Evolutionary conservation across 1,140 invertebrate genomes (phyloP).

Genomic region (Melitaea cinxia): DNA sequence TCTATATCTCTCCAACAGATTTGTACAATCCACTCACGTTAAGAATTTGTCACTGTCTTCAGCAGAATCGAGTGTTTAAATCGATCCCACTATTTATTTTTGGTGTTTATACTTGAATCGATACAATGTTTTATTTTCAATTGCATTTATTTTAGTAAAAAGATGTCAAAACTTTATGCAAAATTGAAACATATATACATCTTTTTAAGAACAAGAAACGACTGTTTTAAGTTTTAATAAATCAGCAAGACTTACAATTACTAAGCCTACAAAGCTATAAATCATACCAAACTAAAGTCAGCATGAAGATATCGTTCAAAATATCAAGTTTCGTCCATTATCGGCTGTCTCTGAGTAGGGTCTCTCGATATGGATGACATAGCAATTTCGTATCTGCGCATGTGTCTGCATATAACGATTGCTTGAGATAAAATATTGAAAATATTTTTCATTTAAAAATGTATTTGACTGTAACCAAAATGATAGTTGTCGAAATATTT

Average conservation of each 20-base stretch:
- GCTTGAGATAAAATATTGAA: slow-evolving; percentile 18
- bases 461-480: too few species aligned
- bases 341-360: slow-evolving; percentile 49
- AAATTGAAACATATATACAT: too few species aligned
- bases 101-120: background rate
- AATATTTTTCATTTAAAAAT: too few species aligned
- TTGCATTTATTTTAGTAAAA: too few species aligned
- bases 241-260: background rate
- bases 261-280: background rate
- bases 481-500: too few species aligned
- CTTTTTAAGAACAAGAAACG: background rate
- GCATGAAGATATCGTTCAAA: slow-evolving; percentile 37
- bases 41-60: slow-evolving; percentile 37
- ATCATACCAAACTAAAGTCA: slow-evolving; percentile 31
- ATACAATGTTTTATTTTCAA: too few species aligned
- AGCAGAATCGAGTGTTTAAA: background rate
- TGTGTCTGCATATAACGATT: slow-evolving; percentile 15
- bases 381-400: slow-evolving; percentile 31
- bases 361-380: slow-evolving; percentile 41
- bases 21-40: slow-evolving; percentile 31
- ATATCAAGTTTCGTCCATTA: slow-evolving; percentile 64
- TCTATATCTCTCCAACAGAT: slow-evolving; percentile 32
- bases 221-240: background rate
- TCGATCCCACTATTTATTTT: background rate
- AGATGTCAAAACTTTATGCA: too few species aligned